phyloP scores from a whole-genome alignment of 2,797 vertebrate species.

The Cynopterus sphinx region DNA sequence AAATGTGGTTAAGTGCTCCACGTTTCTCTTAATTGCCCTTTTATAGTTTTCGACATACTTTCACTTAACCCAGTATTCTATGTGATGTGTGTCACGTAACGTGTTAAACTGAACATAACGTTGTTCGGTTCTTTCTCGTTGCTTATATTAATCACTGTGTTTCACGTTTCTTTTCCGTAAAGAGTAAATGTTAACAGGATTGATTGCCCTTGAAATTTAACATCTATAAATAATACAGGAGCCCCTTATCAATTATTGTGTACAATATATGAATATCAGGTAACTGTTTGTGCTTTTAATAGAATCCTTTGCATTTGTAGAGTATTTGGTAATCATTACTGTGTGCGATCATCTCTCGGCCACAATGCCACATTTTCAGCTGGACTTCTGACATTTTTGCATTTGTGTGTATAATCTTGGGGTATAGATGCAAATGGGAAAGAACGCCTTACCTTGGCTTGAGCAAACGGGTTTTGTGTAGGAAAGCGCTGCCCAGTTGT shows the following conservation, averaged over 20 bases:
- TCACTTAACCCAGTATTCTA: not conserved
- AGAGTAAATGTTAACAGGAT: not conserved
- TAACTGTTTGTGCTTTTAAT: not conserved
- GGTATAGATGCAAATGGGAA: not conserved
- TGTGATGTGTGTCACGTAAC: not conserved
- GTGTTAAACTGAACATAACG: not conserved
- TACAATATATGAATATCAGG: not conserved
- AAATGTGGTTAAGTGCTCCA: not conserved
- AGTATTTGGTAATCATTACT: not conserved
- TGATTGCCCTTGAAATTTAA: constrained; percentile 31
- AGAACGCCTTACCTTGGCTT: not conserved
- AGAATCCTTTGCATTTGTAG: not conserved
- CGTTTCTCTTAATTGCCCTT: not conserved
- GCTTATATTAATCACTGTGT: not conserved
- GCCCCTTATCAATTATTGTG: not conserved
- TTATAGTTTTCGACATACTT: not conserved
- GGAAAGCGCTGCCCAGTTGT: not conserved
- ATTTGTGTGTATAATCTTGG: not conserved
- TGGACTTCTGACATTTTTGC: not conserved
- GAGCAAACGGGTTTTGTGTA: not conserved
- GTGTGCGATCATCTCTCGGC: not conserved
- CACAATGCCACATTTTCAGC: not conserved
- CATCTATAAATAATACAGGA: not conserved
- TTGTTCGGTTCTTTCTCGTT: not conserved
- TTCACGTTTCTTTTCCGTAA: not conserved